Evolutionary conservation across 1,140 invertebrate species (phyloP), one percentile per base, ranked within the genome.

Genomic region (Pogonomyrmex californicus): DNA sequence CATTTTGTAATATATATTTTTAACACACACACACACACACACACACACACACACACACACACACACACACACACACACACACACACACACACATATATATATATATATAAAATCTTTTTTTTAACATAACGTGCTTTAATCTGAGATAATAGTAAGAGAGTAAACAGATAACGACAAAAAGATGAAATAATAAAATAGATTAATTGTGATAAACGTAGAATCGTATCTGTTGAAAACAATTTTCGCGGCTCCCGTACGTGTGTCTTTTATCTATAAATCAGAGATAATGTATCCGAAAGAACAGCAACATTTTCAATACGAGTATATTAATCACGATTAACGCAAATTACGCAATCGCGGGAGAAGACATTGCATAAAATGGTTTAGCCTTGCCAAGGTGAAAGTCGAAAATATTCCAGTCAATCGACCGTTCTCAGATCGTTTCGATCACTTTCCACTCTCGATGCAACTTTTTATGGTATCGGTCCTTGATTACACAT

Each of bases 201-300:
- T 10, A 30, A 79, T 49, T 10, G 17, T 41, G 41, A 36, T 23
- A 49, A 78, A 63, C 23, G 14, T 47, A 47, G 23, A 77, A 36
- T 47, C 3, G 10, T 30, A 79, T 79, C 62, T 79, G 2, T 51
- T 12, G 6, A 79, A 79, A 79, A 79, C 60, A 79, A 54, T 81
- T 58, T 77, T 49, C 47, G 12, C 17, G 23, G 0, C 4, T 23
- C 54, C n/a, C 17, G 2, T 12, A 17, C n/a, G 9, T 23, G n/a
- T 56, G 4, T 5, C 1, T 30, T 14, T 81, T 81, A 68, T 56
- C 36, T 68, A n/a, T 23, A 23, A 51, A 51, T 78, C 36, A 1
- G 3, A 33, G 36, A 81, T 68, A 78, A 44, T 47, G 4, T 47
- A 77, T 30, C 2, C 23, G 23, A 47, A 47, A 62, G 33, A 54